Evolutionary conservation across 2,888 invertebrate species (phyloP), one percentile per base, ranked within the genome.

Genomic region (Scaptomyza cyrtandrae): DNA sequence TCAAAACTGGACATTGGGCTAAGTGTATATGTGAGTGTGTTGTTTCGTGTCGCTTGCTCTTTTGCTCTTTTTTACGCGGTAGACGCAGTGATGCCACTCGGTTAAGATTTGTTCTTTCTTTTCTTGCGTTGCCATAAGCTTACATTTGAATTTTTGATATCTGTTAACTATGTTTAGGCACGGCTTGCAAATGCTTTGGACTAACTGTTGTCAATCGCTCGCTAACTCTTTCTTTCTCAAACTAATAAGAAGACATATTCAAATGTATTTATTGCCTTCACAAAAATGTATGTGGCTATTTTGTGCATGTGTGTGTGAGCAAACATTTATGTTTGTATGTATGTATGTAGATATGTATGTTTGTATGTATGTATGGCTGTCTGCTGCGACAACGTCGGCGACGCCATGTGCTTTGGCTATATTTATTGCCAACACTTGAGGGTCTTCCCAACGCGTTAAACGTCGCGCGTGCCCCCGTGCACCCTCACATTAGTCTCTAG

Each of bases 351-450:
- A 45, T 53, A 49, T 60, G 44, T 54, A 14, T 56, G 44, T 54
- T n/a, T 56, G 50, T 65, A 16, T 54, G 49, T 55, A 31, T 67
- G 58, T 37, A 24, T 50, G 45, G 41, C 7, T 37, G 37, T 37
- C 37, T 37, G 79, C 37, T 37, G 75, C 86, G 63, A 60, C 76
- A 62, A 59, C 67, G 43, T 39, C 71, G 37, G 39, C 76, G 68
- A 66, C 86, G 80, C 81, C 82, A 88, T 83, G 86, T 88, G 89
- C 89, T 88, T 86, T 88, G 81, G 84, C 80, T 83, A 77, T 83
- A 84, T 86, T 83, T 88, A 88, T 88, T 86, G 88, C 85, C 88
- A 89, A 86, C 89, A 85, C 89, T 85, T 85, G 88, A 79, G 88
- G 86, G 88, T 85, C 85, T 85, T 85, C 85, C 76, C 71, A 82